A percentile compares a stretch with the other conserved stretches of the same genome.
Evolutionary conservation across 2,113 vertebrate genomes (phyloP).

Genomic region (Hoplias malabaricus): DNA sequence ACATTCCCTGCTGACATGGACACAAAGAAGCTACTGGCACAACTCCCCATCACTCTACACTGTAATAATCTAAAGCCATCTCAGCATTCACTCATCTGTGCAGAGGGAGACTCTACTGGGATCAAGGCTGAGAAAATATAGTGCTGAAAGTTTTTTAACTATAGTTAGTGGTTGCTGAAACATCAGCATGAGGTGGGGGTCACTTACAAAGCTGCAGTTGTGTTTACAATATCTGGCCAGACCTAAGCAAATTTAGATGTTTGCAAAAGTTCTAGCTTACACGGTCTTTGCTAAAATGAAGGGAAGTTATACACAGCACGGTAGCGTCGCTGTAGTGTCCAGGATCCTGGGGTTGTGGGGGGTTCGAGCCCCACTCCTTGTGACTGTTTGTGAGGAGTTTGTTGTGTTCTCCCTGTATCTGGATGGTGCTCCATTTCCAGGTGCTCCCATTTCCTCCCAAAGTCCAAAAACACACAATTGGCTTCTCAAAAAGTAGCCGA

Average conservation of each 20-base stretch:
- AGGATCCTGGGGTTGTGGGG: too few species aligned
- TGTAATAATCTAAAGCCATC: conserved; percentile 22
- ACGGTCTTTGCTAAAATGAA: too few species aligned
- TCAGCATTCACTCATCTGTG: not conserved
- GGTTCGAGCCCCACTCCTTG: too few species aligned
- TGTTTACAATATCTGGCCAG: not conserved
- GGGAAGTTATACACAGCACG: too few species aligned
- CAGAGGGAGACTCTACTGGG: not conserved
- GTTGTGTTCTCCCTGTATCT: too few species aligned
- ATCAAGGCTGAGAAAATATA: not conserved
- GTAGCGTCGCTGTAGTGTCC: too few species aligned
- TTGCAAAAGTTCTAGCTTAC: too few species aligned
- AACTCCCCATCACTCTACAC: conserved; percentile 25
- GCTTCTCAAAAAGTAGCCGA: too few species aligned
- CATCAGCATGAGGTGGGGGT: not conserved
- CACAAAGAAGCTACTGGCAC: conserved; percentile 21
- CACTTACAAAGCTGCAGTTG: not conserved
- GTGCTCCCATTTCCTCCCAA: too few species aligned
- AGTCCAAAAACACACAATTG: too few species aligned
- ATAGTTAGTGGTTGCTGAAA: not conserved
- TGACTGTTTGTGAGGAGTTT: too few species aligned
- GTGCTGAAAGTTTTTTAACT: not conserved
- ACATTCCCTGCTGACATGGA: not conserved
- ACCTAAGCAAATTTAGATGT: not conserved
- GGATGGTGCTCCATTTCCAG: too few species aligned